A percentile compares a stretch with the other conserved stretches of the same genome.
Evolutionary conservation across 2,888 invertebrate species (phyloP).

Genomic region (Drosophila birchii): DNA sequence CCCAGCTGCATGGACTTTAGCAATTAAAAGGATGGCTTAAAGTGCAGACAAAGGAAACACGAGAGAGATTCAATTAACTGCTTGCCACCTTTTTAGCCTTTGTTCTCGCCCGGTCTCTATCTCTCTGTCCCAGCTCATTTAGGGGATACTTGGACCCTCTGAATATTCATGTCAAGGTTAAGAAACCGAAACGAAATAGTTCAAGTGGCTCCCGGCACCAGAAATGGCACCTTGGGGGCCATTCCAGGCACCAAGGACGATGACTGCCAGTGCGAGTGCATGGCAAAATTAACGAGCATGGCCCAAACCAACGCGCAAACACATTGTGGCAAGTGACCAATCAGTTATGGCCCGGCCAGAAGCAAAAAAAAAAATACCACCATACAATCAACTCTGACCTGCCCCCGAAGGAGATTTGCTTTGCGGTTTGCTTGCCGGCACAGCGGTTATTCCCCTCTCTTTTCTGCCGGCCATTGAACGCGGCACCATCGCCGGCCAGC

Average conservation of each 20-base stretch:
- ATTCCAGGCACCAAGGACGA: slow-evolving; percentile 43
- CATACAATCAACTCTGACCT: slow-evolving; percentile 78
- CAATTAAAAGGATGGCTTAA: slow-evolving; percentile 43
- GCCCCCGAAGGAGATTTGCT: slow-evolving; percentile 57
- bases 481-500: slow-evolving; percentile 60
- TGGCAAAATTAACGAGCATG: slow-evolving; percentile 54
- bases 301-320: slow-evolving; percentile 19
- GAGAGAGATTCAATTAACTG: slow-evolving; percentile 43
- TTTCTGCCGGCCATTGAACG: slow-evolving; percentile 62
- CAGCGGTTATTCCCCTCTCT: slow-evolving; percentile 62
- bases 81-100: slow-evolving; percentile 34
- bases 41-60: slow-evolving; percentile 25
- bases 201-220: slow-evolving; percentile 44
- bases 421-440: slow-evolving; percentile 36
- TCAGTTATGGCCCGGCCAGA: slow-evolving; percentile 62
- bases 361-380: slow-evolving; percentile 25
- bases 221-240: slow-evolving; percentile 47
- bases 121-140: slow-evolving; percentile 17
- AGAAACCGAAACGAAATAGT: slow-evolving; percentile 38
- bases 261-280: slow-evolving; percentile 49
- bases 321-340: slow-evolving; percentile 58
- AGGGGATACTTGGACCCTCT: slow-evolving; percentile 10
- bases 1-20: slow-evolving; percentile 15
- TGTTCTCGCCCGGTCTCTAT: slow-evolving; percentile 30
- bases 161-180: slow-evolving; percentile 76